Evolutionary conservation across 2,113 vertebrate genomes (phyloP), one percentile per base, ranked within the genome.

Genomic region (Thinocorus orbignyianus): DNA sequence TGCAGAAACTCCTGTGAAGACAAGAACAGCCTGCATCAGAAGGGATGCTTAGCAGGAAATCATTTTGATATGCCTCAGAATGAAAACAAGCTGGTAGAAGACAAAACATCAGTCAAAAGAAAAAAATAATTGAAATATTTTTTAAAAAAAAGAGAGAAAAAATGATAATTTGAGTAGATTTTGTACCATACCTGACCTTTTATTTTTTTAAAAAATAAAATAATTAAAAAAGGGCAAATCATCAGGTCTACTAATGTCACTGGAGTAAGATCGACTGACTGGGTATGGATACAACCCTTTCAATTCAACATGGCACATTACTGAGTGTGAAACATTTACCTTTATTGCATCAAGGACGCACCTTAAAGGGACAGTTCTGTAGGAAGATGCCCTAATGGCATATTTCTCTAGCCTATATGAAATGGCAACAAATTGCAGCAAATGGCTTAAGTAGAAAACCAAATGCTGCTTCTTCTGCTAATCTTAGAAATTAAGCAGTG

Each of bases 1-100:
- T 99, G 99, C 46, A 99, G 98, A 81, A 99, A 98, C 96, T 99
- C 99, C 99, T 99, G 97, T 17, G 92, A 97, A 90, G 55, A 70
- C 79, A 97, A 96, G 82, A n/a, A 96, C 25, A 95, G 42, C 16
- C 16, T 39, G 31, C 31, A 87, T 96, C 52, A 95, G 78, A 66
- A 90, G 31, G 42, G 19, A 81, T 76, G 28, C 18, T 44, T 85
- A 46, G 6, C n/a, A 85, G 60, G n/a, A 73, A 70, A 80, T 39
- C 19, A 55, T 93, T 86, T 77, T 7, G 15, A 17, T 48, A 35
- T 19, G 28, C n/a, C 30, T 76, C 54, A 87, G 33, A 81, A 87
- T n/a, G 35, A 71, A 89, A 91, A 16, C 7, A 79, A 81, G 17
- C 7, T 77, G 41, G n/a, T 76, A 86, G 54, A 79, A 26, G 17